Conservation (phyloP, 2,888 invertebrate genomes). For the Acleris cristana region DNA sequence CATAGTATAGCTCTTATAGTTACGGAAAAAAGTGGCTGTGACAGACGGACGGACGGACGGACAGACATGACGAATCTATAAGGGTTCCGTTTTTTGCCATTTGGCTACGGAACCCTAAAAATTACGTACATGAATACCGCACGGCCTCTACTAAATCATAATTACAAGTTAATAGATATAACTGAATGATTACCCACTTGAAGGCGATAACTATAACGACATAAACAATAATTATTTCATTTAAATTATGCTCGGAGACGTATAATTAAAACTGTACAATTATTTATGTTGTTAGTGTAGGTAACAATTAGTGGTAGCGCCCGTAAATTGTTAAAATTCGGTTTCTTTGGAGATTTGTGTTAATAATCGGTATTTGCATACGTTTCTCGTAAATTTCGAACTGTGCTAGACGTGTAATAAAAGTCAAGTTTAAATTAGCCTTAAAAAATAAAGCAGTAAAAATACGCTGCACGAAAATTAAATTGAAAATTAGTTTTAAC, state of each 20-base stretch:
- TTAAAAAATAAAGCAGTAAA: neutral
- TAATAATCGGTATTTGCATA: conserved; percentile 17
- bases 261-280: conserved; percentile 13
- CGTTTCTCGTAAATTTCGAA: conserved; percentile 7
- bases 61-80: no score
- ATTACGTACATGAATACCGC: no score
- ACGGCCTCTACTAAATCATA: neutral
- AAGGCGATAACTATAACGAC: neutral
- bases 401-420: conserved; percentile 9
- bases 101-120: no score
- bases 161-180: neutral
- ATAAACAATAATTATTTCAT: conserved; percentile 6
- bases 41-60: no score
- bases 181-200: neutral
- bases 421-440: conserved; percentile 4
- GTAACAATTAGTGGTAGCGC: conserved; percentile 6
- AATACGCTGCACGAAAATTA: neutral
- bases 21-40: no score
- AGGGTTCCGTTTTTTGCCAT: no score
- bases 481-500: no score
- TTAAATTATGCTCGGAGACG: conserved; percentile 1
- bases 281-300: neutral
- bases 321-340: conserved; percentile 9
- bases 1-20: no score
- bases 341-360: conserved; percentile 8